phyloP scores from a whole-genome alignment of 2,113 vertebrate genomes.

The Pionites leucogaster region DNA sequence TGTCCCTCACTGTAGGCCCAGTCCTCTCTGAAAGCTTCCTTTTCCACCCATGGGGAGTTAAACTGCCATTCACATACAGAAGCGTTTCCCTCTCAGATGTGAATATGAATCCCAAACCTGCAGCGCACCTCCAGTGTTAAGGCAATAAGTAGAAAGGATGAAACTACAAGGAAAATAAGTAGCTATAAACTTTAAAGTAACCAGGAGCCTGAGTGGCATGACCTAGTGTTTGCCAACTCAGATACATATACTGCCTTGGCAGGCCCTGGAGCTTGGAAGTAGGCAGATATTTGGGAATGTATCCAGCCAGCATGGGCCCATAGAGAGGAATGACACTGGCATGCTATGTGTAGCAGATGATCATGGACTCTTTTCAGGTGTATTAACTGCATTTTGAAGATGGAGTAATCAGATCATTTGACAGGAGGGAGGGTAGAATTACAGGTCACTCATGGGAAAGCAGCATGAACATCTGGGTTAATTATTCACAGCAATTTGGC shows the following conservation, averaged over 20 bases:
- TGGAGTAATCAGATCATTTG: background rate
- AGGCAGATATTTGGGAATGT: background rate
- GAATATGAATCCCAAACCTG: background rate
- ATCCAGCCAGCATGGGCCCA: background rate
- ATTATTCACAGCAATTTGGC: no score
- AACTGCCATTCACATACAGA: background rate
- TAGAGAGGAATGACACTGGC: background rate
- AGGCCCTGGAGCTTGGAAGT: background rate
- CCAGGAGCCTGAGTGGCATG: background rate
- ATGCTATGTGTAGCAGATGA: background rate
- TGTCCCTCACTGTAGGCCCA: background rate
- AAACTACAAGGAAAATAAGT: background rate
- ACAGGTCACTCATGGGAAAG: background rate
- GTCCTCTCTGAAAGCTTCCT: background rate
- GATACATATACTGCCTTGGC: background rate
- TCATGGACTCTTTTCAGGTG: background rate
- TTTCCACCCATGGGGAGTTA: background rate
- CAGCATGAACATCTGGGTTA: no score
- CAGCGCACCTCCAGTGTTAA: background rate
- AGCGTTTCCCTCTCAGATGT: background rate
- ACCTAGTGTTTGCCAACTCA: background rate
- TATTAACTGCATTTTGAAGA: background rate
- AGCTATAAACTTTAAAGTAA: background rate
- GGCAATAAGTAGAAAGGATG: background rate
- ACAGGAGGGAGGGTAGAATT: rapidly evolving